Evolutionary conservation across 2,797 vertebrate species (phyloP).

Genomic region (Macrochelys suwanniensis): DNA sequence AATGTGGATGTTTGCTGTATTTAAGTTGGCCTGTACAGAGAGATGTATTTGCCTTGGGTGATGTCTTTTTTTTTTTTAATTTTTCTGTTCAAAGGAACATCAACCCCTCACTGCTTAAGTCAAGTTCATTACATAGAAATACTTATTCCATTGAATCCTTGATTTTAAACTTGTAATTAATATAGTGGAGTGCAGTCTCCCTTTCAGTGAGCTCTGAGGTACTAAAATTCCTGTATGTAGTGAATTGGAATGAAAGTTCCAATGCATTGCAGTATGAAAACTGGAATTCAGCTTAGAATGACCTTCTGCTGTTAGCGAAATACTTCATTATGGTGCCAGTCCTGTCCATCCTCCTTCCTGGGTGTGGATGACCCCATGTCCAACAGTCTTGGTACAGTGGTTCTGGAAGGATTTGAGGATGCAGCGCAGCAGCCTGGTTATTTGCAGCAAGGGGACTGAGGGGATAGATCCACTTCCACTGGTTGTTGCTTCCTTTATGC

Average conservation of each 20-base stretch:
- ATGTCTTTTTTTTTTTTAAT: background rate
- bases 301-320: background rate
- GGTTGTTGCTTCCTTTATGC: accelerated
- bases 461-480: background rate
- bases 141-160: background rate
- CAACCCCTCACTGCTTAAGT: background rate
- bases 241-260: background rate
- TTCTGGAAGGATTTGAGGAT: background rate
- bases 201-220: background rate
- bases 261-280: background rate
- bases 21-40: background rate
- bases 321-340: background rate
- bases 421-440: background rate
- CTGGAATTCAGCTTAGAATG: background rate
- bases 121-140: background rate
- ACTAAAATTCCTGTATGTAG: accelerated
- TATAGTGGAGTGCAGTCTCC: background rate
- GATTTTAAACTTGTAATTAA: accelerated
- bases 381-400: background rate
- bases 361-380: background rate
- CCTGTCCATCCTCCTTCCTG: background rate
- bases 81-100: background rate
- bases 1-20: accelerated
- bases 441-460: background rate
- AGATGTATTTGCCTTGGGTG: background rate